Conservation (phyloP, 2,888 invertebrate genomes). For the Drosophila birchii region DNA sequence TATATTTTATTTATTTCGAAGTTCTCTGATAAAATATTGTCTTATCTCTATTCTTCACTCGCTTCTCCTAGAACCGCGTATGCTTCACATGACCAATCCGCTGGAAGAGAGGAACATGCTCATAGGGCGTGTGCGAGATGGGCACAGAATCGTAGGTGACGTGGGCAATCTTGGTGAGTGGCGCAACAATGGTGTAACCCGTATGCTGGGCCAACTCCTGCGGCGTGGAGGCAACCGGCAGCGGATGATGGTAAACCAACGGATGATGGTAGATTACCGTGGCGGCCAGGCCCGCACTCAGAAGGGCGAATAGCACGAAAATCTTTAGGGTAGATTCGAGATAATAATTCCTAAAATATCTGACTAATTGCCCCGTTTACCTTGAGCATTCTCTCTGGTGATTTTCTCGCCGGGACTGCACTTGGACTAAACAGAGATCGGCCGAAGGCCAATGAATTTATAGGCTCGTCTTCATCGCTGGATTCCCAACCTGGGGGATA, state of each 20-base stretch:
- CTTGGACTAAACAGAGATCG: slow-evolving; percentile 51
- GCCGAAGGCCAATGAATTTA: slow-evolving; percentile 47
- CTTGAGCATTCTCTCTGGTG: slow-evolving; percentile 44
- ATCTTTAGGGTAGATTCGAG: slow-evolving; percentile 5
- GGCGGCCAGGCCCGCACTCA: slow-evolving; percentile 19
- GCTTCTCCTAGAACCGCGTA: slow-evolving; percentile 20
- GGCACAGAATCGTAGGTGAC: slow-evolving; percentile 79
- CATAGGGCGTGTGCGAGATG: slow-evolving; percentile 70
- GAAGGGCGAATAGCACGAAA: slow-evolving; percentile 14
- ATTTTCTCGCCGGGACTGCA: slow-evolving; percentile 30
- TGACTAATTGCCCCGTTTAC: slow-evolving; percentile 14
- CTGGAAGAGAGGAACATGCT: slow-evolving; percentile 78
- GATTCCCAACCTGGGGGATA: slow-evolving; percentile 15
- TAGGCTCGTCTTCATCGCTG: slow-evolving; percentile 33
- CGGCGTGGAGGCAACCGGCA: slow-evolving; percentile 19
- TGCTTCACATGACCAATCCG: slow-evolving; percentile 70
- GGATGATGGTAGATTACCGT: slow-evolving; percentile 57
- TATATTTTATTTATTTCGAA: background rate
- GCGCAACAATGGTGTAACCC: slow-evolving; percentile 74
- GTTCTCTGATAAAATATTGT: slow-evolving; percentile 27
- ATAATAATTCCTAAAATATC: background rate
- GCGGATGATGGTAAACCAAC: slow-evolving; percentile 25
- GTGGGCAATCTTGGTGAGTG: slow-evolving; percentile 76
- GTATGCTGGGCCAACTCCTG: slow-evolving; percentile 58
- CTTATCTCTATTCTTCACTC: background rate